Evolutionary conservation across 2,797 vertebrate species (phyloP), one percentile per base, ranked within the genome.

Genomic region (Scleropages formosus): DNA sequence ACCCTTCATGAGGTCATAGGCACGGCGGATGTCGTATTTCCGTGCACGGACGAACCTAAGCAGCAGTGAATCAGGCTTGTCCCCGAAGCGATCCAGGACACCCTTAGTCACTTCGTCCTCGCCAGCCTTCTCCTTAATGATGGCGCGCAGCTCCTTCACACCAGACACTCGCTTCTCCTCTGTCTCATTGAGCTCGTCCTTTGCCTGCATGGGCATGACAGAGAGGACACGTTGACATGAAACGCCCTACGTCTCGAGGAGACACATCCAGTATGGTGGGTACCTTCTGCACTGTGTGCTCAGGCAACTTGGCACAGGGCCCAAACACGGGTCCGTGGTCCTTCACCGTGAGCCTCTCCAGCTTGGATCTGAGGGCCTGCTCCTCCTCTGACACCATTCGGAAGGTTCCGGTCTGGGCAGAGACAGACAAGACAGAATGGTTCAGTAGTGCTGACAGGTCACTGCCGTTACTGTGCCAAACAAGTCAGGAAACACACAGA

Each of bases 1-100:
- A 98, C 96, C 97, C 93, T 93, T 97, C 86, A 98, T 92, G 26
- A 99, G 94, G 0, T 98, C 95, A 0, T 93, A 98, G 81, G 98
- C 92, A 22, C 96, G 89, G 81, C 85, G 84, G 39, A 98, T 79
- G 0, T 99, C 90, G 0, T 95, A 99, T 84, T 99, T 99, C 73
- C 97, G 92, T 59, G 98, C 96, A 0, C 98, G 94, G 85, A 99
- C 93, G 81, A 99, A 99, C 73, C 97, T 94, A 44, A 98, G 88
- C 80, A 98, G 83, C 83, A 98, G 80, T 0, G 80, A 73, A 12
- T 95, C 90, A 0, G 95, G 93, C 78, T 94, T 92, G 0, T 85
- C 92, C 24, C 87, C 91, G 60, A 95, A 91, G 73, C 92, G 94
- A 82, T 96, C 93, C 0, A 91, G 91, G 82, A 98, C 95, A 0